Conservation (phyloP, 2,888 invertebrate genomes). For the Digitonthophagus gazella region DNA sequence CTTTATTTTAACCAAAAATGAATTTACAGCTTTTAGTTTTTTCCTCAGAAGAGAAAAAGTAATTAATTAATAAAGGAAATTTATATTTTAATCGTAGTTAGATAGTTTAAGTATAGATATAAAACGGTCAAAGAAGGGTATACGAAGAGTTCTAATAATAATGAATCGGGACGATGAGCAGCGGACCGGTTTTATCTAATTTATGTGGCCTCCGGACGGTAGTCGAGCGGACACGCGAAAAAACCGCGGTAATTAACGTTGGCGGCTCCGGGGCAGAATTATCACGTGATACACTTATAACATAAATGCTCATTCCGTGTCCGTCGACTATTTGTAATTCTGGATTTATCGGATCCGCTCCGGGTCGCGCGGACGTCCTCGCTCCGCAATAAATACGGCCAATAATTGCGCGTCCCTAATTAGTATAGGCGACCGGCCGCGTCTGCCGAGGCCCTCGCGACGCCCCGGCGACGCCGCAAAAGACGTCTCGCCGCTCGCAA, state of each 20-base stretch:
- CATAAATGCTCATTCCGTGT: slow-evolving; percentile 18
- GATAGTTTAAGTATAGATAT: not conserved
- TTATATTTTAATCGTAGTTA: no score
- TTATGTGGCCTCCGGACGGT: not conserved
- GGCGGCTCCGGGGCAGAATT: slow-evolving; percentile 7
- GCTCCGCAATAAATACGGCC: not conserved
- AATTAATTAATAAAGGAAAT: no score
- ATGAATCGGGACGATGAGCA: not conserved
- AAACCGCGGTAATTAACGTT: slow-evolving; percentile 11
- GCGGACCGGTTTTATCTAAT: not conserved
- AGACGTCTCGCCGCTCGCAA: not conserved
- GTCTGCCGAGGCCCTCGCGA: not conserved
- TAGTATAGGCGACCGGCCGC: no score
- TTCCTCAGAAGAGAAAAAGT: no score
- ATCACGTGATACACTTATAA: slow-evolving; percentile 16
- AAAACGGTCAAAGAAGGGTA: not conserved
- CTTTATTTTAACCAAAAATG: no score
- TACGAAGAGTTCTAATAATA: not conserved
- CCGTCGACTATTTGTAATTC: slow-evolving; percentile 12
- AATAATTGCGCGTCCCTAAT: not conserved
- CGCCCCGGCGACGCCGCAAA: not conserved
- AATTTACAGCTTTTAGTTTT: no score
- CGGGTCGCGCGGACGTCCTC: not conserved
- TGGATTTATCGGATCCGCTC: slow-evolving; percentile 7
- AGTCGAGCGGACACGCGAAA: not conserved